Conservation (phyloP, 35 echinoderm and acorn worm species). For the Ophioderma brevispina region DNA sequence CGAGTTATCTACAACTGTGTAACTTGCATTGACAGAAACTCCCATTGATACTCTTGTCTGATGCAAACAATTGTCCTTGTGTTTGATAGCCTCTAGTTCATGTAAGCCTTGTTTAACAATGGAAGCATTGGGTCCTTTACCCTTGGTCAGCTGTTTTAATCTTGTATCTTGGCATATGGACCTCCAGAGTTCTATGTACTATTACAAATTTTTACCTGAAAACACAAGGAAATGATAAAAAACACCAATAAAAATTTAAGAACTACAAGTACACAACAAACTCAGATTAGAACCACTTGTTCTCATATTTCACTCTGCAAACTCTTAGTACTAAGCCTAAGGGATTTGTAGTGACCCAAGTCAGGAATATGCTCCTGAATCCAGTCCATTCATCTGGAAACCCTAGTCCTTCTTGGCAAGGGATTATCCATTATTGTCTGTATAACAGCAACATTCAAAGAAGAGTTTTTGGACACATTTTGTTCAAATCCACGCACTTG, state of each 20-base stretch:
- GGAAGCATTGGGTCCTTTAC: constrained; percentile 78
- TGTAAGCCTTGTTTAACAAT: constrained; percentile 87
- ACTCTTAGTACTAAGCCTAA: no score
- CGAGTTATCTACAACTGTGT: no score
- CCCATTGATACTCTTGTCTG: constrained; percentile 49
- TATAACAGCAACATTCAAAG: no score
- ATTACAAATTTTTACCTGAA: constrained; percentile 72
- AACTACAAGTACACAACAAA: neutral
- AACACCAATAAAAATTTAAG: no score
- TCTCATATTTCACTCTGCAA: neutral
- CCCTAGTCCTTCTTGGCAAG: no score
- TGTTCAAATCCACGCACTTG: no score
- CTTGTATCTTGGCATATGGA: constrained; percentile 62
- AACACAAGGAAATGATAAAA: neutral
- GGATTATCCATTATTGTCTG: no score
- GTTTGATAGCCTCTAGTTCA: constrained; percentile 87
- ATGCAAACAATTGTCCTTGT: constrained; percentile 84
- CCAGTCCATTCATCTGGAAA: no score
- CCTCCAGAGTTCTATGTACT: constrained; percentile 81
- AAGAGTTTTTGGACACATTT: no score
- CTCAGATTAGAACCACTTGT: neutral
- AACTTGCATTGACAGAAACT: no score
- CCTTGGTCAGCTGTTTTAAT: constrained; percentile 72
- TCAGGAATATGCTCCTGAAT: no score
- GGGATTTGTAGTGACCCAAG: no score